Evolutionary conservation across 92 coral and sea anemone genomes (phyloP).

Genomic region (Zoanthus gigantus): DNA sequence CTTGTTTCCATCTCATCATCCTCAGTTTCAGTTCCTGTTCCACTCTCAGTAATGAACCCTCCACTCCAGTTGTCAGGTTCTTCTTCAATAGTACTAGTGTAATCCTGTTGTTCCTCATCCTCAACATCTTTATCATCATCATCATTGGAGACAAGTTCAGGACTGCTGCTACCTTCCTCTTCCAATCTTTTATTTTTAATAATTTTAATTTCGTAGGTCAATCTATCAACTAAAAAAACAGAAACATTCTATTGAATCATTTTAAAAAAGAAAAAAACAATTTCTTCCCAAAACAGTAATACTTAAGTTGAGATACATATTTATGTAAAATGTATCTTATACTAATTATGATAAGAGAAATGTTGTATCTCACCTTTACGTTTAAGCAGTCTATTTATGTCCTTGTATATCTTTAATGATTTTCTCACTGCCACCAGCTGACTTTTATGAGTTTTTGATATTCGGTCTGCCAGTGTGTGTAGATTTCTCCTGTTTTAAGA

Average conservation of each 20-base stretch:
- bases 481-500: conserved; percentile 19
- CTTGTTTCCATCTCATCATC: conserved; percentile 34
- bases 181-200: not conserved
- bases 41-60: conserved; percentile 42
- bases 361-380: conserved; percentile 14
- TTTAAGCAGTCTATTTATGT: conserved; percentile 11
- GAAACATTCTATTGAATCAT: not conserved
- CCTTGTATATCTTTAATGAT: not conserved
- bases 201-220: conserved; percentile 10
- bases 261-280: not conserved
- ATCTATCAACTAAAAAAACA: conserved; percentile 1
- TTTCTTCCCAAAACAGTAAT: not conserved
- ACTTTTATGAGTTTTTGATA: not conserved
- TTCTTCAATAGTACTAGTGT: conserved; percentile 38
- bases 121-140: conserved; percentile 9
- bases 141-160: not conserved
- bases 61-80: conserved; percentile 38
- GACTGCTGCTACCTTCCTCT: conserved; percentile 8
- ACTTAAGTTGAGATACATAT: not conserved
- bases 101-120: not conserved
- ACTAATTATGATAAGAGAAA: not conserved
- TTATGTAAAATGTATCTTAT: too few species aligned
- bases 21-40: conserved; percentile 38
- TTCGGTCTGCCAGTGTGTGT: conserved; percentile 20
- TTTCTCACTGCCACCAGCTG: conserved; percentile 9